Evolutionary conservation across 2,797 vertebrate species (phyloP), one percentile per base, ranked within the genome.

Genomic region (Zalophus californianus): DNA sequence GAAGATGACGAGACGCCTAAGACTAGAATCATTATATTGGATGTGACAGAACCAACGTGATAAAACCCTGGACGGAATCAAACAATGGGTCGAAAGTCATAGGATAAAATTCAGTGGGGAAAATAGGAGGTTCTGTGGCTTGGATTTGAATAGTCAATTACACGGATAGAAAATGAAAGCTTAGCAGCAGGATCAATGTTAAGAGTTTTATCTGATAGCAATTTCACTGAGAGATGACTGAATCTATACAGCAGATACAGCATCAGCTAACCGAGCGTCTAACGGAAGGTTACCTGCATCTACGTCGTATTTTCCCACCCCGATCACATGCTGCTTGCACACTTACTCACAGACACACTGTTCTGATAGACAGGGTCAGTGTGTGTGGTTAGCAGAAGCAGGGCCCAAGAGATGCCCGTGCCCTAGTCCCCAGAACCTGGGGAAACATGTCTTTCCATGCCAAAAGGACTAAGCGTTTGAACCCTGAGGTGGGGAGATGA

Each of bases 271-370:
- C 68, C 10, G 13, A 10, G 29, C 10, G 2, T 3, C 23, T 12
- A 8, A 2, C 7, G 4, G 1, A 32, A 32, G 73, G 5, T 2
- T 0, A 14, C 7, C 14, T 16, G 6, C 38, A 0, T 7, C 8
- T 7, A 3, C 14, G 2, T 56, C 15, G 0, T 5, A 7, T 25
- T 27, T 29, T 25, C 66, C 50, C 48, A 18, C 20, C 4, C 7
- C 1, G 2, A 1, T 29, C 23, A 27, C 23, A 7, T 18, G 10
- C 2, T 2, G 35, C 41, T 41, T 64, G 38, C 20, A 12, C 29
- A 3, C 20, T 29, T 8, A 35, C 20, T 4, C 29, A 29, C 48
- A 21, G 86, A 89, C 10, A 2, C 4, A 9, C 32, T 23, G 2
- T 5, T 1, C 20, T 8, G 9, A n/a, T 0, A 7, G 27, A 29